Percentiles rank a stretch among this genome's conserved stretches.
Evolutionary conservation across 2,888 invertebrate genomes (phyloP).

Genomic region (Catocala sponsa): DNA sequence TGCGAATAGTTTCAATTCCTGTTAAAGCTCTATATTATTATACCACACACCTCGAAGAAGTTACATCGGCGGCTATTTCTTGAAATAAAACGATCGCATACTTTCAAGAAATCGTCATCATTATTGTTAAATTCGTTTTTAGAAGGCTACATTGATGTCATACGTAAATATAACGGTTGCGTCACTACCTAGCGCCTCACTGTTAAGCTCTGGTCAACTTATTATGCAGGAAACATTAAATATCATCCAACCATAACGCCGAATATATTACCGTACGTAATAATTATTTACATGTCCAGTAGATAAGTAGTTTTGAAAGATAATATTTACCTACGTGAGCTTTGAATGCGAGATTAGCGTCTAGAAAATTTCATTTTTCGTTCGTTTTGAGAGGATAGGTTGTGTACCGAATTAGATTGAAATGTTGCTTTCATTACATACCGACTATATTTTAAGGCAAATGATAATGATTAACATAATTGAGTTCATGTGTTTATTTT

Average conservation of each 20-base stretch:
- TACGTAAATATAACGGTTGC: constrained; percentile 54
- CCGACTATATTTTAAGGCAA: too few relatives aligned
- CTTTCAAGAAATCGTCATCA: constrained; percentile 55
- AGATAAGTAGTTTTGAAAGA: neutral
- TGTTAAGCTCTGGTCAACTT: constrained; percentile 30
- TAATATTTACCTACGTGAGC: neutral
- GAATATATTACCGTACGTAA: neutral
- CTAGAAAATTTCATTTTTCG: too few relatives aligned
- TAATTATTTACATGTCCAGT: neutral
- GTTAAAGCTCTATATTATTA: neutral
- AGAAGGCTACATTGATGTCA: constrained; percentile 55
- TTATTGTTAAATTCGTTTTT: constrained; percentile 48
- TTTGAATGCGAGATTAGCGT: too few relatives aligned
- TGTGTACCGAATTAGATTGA: too few relatives aligned
- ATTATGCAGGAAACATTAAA: constrained; percentile 27
- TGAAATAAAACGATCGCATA: constrained; percentile 30
- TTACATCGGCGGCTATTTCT: constrained; percentile 9
- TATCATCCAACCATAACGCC: constrained; percentile 2
- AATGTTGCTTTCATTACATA: too few relatives aligned
- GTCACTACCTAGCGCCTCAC: constrained; percentile 44
- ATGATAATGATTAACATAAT: too few relatives aligned
- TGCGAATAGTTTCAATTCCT: constrained; percentile 16
- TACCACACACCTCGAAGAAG: neutral
- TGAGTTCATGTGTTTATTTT: too few relatives aligned
- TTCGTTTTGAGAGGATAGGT: too few relatives aligned